These are phyloP conservation scores for Andricus curvator DNA, from an alignment of 2,888 invertebrate species.

Conservation along the genomic window DNA sequence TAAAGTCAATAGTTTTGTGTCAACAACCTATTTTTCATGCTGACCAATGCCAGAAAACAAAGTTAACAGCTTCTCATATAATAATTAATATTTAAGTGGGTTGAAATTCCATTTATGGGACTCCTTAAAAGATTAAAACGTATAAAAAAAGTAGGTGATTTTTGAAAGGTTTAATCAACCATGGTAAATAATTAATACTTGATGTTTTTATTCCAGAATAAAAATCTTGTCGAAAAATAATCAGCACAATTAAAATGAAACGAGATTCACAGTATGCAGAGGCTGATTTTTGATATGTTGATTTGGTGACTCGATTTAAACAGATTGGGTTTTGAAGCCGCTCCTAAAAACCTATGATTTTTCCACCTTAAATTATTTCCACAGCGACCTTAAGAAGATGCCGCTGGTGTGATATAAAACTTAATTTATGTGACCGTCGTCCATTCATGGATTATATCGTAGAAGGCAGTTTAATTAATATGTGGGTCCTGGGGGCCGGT, in stretches of 20 bases:
- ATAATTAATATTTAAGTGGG: too few species aligned
- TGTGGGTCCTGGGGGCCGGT: background rate
- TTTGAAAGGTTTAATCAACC: too few species aligned
- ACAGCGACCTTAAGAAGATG: background rate
- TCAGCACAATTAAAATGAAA: too few species aligned
- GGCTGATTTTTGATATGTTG: slow-evolving; percentile 7
- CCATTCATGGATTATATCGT: slow-evolving; percentile 22
- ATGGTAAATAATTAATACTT: too few species aligned
- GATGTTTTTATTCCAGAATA: background rate
- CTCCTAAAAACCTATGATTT: slow-evolving; percentile 32
- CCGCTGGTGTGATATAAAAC: slow-evolving; percentile 10
- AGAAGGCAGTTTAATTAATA: slow-evolving; percentile 26
- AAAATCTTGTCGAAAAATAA: background rate
- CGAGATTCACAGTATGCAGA: too few species aligned
- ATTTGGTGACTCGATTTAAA: slow-evolving; percentile 2
- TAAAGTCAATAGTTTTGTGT: too few species aligned
- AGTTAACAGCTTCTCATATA: too few species aligned
- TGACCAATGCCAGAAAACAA: too few species aligned
- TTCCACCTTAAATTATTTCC: slow-evolving; percentile 1
- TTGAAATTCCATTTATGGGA: too few species aligned
- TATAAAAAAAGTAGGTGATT: too few species aligned
- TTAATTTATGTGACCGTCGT: slow-evolving; percentile 23
- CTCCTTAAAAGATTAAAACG: too few species aligned
- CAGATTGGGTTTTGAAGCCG: background rate
- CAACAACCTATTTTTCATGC: too few species aligned